Conservation (phyloP, 2,113 vertebrate genomes). For the Greenwoodochromis staneri region DNA sequence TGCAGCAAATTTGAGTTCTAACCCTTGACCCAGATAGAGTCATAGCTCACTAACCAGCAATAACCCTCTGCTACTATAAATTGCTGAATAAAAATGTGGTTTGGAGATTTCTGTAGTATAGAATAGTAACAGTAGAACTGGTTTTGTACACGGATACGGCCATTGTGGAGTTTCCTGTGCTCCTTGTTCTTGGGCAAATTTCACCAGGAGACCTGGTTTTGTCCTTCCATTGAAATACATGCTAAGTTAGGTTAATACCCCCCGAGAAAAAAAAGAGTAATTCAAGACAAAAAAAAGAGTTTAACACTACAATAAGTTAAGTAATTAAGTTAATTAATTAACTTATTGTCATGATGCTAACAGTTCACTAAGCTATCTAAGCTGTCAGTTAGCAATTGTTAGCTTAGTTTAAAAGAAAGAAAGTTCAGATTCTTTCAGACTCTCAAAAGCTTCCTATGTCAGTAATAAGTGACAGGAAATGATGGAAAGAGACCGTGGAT, state of each 20-base stretch:
- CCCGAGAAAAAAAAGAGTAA: neutral
- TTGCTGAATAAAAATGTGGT: neutral
- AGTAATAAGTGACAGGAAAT: neutral
- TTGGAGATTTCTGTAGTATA: neutral
- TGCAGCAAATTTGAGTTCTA: neutral
- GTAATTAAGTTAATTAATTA: neutral
- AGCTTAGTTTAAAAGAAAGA: neutral
- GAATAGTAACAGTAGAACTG: neutral
- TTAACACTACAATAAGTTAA: neutral
- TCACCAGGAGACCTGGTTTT: neutral
- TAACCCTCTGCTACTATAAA: neutral
- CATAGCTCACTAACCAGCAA: neutral
- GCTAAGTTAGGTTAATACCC: neutral
- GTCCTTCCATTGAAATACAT: neutral
- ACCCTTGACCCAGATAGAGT: neutral
- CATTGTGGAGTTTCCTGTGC: neutral
- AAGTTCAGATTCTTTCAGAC: neutral
- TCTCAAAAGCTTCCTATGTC: neutral
- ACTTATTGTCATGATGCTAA: neutral
- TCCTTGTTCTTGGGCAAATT: neutral
- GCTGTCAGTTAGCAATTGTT: neutral
- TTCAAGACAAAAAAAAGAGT: neutral
- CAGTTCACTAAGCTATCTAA: accelerated
- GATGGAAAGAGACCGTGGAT: accelerated
- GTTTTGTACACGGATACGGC: neutral